Base-by-base conservation (phyloP, 2,113 vertebrate species). In the Sterna hirundo region DNA sequence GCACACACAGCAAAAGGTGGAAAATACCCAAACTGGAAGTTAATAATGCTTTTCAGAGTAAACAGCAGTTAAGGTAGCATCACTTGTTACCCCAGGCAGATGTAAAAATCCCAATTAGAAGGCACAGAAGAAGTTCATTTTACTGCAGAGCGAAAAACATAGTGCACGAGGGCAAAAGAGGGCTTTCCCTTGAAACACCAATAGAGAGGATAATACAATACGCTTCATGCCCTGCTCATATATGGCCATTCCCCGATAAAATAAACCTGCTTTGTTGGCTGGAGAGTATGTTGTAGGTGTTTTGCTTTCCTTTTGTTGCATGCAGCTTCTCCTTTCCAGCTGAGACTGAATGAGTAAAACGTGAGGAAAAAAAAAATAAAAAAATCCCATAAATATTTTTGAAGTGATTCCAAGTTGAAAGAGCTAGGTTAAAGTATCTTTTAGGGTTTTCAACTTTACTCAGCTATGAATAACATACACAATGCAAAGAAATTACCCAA, bases 91-190 rank as follows among this genome's bases (percentile, higher is more conserved):
- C 68, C 65, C 11, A 54, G 86, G 58, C 17, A 87, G 55, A n/a
- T 61, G 85, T 82, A 82, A 97, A 96, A 91, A 74, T 16, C 68
- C 74, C 64, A 42, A 17, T 72, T 51, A 72, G 42, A 93, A 88
- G 58, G 57, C 57, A 29, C 17, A 81, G 72, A 57, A 93, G 64
- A 32, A 20, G 18, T 25, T 86, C 9, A 7, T 79, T 94, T 69
- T 94, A 46, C 51, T 84, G 65, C n/a, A 82, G 52, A 78, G 65
- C 10, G 44, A 76, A 93, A 85, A 85, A 93, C 64, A 52, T 30
- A 22, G 23, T 27, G 29, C 52, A 83, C 3, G 8, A 78, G 70
- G 93, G 61, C 46, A 87, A 74, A 83, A 95, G 83, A 88, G 32
- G 21, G 54, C 25, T 27, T 62, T 75, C 61, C 61, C n/a, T 34